Evolutionary conservation across 2,888 invertebrate species (phyloP).

Genomic region (Cancer borealis): DNA sequence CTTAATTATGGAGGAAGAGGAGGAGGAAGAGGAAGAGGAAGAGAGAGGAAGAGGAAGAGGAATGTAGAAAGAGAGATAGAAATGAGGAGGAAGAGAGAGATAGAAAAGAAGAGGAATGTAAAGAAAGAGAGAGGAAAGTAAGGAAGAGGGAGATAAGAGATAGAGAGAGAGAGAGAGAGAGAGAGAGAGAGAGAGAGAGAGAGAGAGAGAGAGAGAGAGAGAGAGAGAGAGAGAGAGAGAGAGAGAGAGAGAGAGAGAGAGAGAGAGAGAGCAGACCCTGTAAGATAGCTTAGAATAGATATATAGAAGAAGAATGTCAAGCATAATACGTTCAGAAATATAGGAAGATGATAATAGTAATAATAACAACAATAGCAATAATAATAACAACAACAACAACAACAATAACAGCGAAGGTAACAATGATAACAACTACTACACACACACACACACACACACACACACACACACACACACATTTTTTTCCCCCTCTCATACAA

Average conservation of each 20-base stretch:
- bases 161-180: constrained; percentile 36
- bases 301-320: constrained; percentile 35
- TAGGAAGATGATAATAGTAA: constrained; percentile 20
- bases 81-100: neutral
- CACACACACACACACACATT: neutral
- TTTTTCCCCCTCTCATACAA: too few species aligned
- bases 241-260: constrained; percentile 50
- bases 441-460: neutral
- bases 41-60: constrained; percentile 27
- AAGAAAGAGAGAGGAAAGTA: neutral
- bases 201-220: constrained; percentile 61
- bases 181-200: constrained; percentile 53
- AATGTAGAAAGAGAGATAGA: neutral
- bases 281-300: neutral
- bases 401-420: neutral
- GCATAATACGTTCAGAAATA: neutral
- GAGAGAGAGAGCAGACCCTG: constrained; percentile 36
- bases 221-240: constrained; percentile 58
- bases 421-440: neutral
- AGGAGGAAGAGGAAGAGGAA: neutral
- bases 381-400: neutral
- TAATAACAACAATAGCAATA: neutral
- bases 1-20: neutral
- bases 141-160: constrained; percentile 52
- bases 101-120: neutral